Evolutionary conservation across 37 sponge, comb jelly and placozoan species (phyloP), one percentile per base, ranked within the genome.

Genomic region (Tethya wilhelma): DNA sequence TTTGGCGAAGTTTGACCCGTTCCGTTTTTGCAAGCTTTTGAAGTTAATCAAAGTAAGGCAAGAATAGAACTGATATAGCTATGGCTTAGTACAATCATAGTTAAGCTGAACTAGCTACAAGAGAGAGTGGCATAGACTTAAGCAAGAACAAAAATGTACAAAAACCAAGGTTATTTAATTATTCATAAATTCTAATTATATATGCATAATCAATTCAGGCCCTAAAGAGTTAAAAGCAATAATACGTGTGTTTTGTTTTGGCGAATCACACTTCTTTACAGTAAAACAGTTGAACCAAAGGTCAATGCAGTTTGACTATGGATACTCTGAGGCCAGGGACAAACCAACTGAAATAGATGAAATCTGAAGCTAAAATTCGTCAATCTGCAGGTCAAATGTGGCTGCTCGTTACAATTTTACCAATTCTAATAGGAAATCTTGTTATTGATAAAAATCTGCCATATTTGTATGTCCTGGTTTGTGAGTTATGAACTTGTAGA

Each of bases 141-240:
- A n/a, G n/a, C n/a, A n/a, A n/a, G n/a, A n/a, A n/a, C n/a, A n/a
- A n/a, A n/a, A n/a, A n/a, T n/a, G n/a, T n/a, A n/a, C n/a, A n/a
- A n/a, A n/a, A n/a, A n/a, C n/a, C n/a, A n/a, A n/a, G n/a, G n/a
- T n/a, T n/a, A n/a, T n/a, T n/a, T n/a, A n/a, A n/a, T n/a, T n/a
- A n/a, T n/a, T n/a, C n/a, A n/a, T n/a, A n/a, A n/a, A n/a, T n/a
- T n/a, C n/a, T n/a, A n/a, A n/a, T n/a, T n/a, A n/a, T n/a, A n/a
- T n/a, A n/a, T n/a, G n/a, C n/a, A n/a, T n/a, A n/a, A n/a, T n/a
- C n/a, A n/a, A n/a, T n/a, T n/a, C n/a, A n/a, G n/a, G n/a, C n/a
- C n/a, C n/a, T n/a, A n/a, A n/a, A n/a, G n/a, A n/a, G n/a, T n/a
- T 80, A 44, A 80, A 71, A 40, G 28, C 40, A 23, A 37, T 80